Percentiles rank a stretch among this genome's conserved stretches.
Conservation (phyloP, 2,113 vertebrate species). For the Hippocampus barbouri region DNA sequence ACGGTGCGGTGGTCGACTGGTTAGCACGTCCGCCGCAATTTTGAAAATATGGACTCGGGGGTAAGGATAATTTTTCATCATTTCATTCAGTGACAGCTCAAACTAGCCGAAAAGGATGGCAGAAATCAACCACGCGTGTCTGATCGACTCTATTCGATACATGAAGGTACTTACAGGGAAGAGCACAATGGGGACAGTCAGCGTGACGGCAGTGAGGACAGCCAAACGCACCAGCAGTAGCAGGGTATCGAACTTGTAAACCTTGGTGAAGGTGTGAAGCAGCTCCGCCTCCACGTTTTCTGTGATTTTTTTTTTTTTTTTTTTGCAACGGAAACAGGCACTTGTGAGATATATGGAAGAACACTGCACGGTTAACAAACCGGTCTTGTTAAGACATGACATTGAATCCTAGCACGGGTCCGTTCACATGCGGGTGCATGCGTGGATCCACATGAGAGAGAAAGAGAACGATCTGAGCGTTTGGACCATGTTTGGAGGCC, state of each 20-base stretch:
- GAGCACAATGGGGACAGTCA: slow-evolving; percentile 94
- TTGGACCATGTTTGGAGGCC: neutral
- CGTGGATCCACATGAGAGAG: neutral
- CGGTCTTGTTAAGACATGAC: neutral
- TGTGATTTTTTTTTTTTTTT: slow-evolving; percentile 30
- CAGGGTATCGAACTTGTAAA: slow-evolving; percentile 85
- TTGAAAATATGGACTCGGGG: too few species aligned
- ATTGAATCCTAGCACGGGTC: neutral
- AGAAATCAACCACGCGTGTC: neutral
- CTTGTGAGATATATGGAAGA: neutral
- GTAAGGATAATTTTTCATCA: too few species aligned
- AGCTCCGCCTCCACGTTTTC: slow-evolving; percentile 92
- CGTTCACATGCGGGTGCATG: neutral
- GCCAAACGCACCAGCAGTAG: slow-evolving; percentile 90
- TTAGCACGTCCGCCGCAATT: too few species aligned
- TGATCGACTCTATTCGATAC: neutral
- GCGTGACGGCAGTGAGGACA: slow-evolving; percentile 89
- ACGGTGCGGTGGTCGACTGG: too few species aligned
- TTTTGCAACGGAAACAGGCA: neutral
- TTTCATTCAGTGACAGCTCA: too few species aligned
- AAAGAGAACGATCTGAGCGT: neutral
- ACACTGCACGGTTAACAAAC: neutral
- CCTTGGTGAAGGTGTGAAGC: slow-evolving; percentile 91
- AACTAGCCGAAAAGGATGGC: too few species aligned
- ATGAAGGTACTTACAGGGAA: slow-evolving; percentile 85